Base-by-base conservation (phyloP, 2,888 invertebrate genomes). In the Drosophila yooni region DNA sequence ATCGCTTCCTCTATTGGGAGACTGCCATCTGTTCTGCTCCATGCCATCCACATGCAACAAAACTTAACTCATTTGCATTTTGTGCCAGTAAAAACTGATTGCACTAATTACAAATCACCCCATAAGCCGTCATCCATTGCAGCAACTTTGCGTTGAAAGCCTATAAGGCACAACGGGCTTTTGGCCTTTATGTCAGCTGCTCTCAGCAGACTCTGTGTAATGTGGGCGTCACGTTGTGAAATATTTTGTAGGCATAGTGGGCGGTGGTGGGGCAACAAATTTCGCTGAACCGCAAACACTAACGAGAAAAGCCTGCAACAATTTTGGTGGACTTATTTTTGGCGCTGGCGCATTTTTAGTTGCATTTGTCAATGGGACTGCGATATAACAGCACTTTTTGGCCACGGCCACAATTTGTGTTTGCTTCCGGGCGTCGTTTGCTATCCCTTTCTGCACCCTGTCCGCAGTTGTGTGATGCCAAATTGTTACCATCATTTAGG, bases 241-340 rank as follows among this genome's bases (percentile, higher is more conserved):
- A 81, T 70, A 72, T 70, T 72, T 69, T 69, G 31, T 3, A 11
- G 43, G 38, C 7, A 3, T 18, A 27, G 46, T 11, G 29, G 48
- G 58, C 10, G 33, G 60, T 29, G 2, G 52, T 31, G 31, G 36
- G 31, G 36, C 38, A 46, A 61, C 13, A 21, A 7, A 21, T 13
- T 59, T 63, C 56, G 54, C 46, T 58, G 70, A 73, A 48, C 71
- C 74, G 83, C 72, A 81, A 88, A 69, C 61, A 63, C 71, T 81
- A 88, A 81, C 81, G 88, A 84, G 84, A 73, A 73, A 79, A 73
- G 66, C 76, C 79, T 71, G 71, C 66, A 69, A 63, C 67, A 70
- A 75, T 82, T 82, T 72, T 67, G 68, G 56, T 75, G 70, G 68
- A 31, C 60, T 62, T 59, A 64, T 63, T 68, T 74, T 71, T 76